Conservation (phyloP, 2,797 vertebrate genomes). For the Sphaeramia orbicularis region DNA sequence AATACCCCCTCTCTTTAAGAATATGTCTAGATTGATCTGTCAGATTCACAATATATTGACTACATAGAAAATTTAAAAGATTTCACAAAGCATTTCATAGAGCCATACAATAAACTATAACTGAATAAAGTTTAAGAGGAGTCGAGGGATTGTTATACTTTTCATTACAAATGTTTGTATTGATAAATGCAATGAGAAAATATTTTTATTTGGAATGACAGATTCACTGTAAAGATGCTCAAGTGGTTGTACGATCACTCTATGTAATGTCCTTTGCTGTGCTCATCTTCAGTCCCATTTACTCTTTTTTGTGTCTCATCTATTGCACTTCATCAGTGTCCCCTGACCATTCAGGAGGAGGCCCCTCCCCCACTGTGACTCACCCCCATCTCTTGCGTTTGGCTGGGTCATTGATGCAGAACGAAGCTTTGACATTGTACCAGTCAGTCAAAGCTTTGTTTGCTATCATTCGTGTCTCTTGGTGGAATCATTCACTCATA, state of each 20-base stretch:
- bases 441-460: conserved; percentile 84
- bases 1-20: neutral
- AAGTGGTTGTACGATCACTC: neutral
- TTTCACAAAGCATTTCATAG: no score
- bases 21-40: conserved; percentile 3
- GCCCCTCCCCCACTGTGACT: conserved; percentile 84
- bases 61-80: neutral
- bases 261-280: conserved; percentile 25
- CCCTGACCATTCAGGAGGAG: conserved; percentile 80
- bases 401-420: conserved; percentile 84
- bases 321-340: conserved; percentile 82
- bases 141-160: no score
- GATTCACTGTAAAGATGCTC: neutral
- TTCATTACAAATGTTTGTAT: no score
- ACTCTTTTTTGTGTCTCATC: conserved; percentile 69
- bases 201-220: no score
- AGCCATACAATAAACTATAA: no score
- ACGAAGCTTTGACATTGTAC: conserved; percentile 87
- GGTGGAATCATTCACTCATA: conserved; percentile 60
- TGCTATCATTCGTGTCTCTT: conserved; percentile 65
- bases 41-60: neutral
- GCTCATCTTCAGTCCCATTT: conserved; percentile 55
- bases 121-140: no score
- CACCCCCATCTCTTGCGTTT: conserved; percentile 82
- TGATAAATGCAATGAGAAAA: no score